Conservation (phyloP, 2,888 invertebrate species). For the Trissoscelio sp. region DNA sequence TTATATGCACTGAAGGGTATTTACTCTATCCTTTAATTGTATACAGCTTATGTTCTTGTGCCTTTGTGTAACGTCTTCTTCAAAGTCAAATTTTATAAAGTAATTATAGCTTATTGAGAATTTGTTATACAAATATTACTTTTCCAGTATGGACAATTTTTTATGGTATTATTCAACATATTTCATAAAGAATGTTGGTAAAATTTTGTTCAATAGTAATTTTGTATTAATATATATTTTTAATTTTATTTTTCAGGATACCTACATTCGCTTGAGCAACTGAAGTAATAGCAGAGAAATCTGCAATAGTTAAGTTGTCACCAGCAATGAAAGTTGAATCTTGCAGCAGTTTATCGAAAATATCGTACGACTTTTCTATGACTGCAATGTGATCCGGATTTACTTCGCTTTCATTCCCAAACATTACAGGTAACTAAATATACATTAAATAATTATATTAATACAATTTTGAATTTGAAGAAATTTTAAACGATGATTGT, state of each 20-base stretch:
- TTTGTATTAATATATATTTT: too few species aligned
- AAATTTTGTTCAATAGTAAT: too few species aligned
- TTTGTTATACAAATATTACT: too few species aligned
- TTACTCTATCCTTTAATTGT: slow-evolving; percentile 36
- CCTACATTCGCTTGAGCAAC: slow-evolving; percentile 79
- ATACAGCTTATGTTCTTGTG: slow-evolving; percentile 18
- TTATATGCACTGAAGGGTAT: slow-evolving; percentile 9
- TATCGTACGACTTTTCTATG: slow-evolving; percentile 86
- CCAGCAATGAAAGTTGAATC: slow-evolving; percentile 87
- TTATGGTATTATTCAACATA: too few species aligned
- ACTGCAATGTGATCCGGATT: slow-evolving; percentile 78
- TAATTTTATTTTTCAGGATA: background rate
- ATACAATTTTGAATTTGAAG: too few species aligned
- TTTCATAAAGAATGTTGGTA: too few species aligned
- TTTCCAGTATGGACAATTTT: too few species aligned
- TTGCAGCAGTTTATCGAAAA: slow-evolving; percentile 86
- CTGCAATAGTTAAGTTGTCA: slow-evolving; percentile 88
- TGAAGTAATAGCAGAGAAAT: slow-evolving; percentile 87
- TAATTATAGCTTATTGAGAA: slow-evolving; percentile 10
- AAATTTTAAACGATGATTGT: too few species aligned
- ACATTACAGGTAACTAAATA: too few species aligned
- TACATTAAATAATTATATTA: too few species aligned
- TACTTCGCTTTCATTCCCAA: background rate
- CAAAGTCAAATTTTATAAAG: background rate
- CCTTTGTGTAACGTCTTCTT: background rate